phyloP scores from a whole-genome alignment of 2,113 vertebrate genomes.

The Scytalopus superciliaris region DNA sequence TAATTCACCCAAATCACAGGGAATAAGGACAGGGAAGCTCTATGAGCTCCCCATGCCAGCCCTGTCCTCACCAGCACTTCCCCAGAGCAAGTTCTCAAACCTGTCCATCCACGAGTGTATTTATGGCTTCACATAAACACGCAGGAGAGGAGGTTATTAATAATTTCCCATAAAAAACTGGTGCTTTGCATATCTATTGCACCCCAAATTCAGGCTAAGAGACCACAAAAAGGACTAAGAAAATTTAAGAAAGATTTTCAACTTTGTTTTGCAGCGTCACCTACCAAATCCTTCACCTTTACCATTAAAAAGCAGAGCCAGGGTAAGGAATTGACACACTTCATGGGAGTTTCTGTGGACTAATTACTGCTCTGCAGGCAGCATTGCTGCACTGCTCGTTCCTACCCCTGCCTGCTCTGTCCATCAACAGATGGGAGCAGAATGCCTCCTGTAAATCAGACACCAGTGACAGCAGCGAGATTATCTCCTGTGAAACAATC shows the following conservation, averaged over 20 bases:
- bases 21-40: neutral
- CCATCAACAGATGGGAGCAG: neutral
- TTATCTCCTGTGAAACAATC: neutral
- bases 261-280: neutral
- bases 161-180: neutral
- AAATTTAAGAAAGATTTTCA: neutral
- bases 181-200: neutral
- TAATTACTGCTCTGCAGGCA: neutral
- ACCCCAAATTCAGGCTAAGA: neutral
- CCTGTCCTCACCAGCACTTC: neutral
- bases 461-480: neutral
- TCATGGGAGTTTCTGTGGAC: neutral
- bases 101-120: rapidly evolving
- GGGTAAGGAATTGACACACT: neutral
- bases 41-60: rapidly evolving
- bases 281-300: neutral
- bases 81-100: neutral
- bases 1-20: rapidly evolving
- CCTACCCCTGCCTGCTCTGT: neutral
- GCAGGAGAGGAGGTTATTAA: neutral
- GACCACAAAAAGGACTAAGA: neutral
- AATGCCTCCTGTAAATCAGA: slow-evolving; percentile 19
- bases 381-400: neutral
- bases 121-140: neutral
- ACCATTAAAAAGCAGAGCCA: neutral